phyloP scores from a whole-genome alignment of 2,888 invertebrate genomes.

The Temnothorax ravouxi region DNA sequence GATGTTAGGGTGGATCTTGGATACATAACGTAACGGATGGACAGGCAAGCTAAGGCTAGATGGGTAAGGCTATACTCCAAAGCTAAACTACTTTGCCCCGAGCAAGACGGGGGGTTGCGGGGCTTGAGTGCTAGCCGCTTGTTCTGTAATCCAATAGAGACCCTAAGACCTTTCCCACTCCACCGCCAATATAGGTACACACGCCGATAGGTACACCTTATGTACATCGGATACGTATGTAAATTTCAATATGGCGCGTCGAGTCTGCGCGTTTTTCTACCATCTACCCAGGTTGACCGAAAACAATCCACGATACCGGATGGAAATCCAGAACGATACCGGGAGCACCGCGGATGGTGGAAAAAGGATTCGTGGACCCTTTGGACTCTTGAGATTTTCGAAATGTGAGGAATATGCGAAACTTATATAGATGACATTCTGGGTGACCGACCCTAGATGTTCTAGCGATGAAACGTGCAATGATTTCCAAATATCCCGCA shows the following conservation, averaged over 20 bases:
- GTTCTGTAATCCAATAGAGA: slow-evolving; percentile 83
- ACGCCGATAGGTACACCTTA: slow-evolving; percentile 56
- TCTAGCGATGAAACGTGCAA: slow-evolving; percentile 35
- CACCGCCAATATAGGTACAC: slow-evolving; percentile 70
- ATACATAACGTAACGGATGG: slow-evolving; percentile 80
- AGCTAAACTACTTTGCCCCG: slow-evolving; percentile 80
- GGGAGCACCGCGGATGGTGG: neutral
- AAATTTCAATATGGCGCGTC: slow-evolving; percentile 78
- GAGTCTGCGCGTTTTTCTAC: slow-evolving; percentile 61
- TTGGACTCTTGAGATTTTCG: slow-evolving; percentile 18
- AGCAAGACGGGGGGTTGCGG: slow-evolving; percentile 74
- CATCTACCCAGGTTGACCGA: slow-evolving; percentile 27
- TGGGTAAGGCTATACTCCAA: slow-evolving; percentile 79
- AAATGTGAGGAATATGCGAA: slow-evolving; percentile 32
- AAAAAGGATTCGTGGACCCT: slow-evolving; percentile 19
- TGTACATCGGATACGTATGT: slow-evolving; percentile 71
- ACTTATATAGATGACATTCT: slow-evolving; percentile 30
- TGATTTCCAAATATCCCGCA: slow-evolving; percentile 42
- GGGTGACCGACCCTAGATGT: slow-evolving; percentile 8
- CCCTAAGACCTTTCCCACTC: slow-evolving; percentile 79
- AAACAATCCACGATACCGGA: slow-evolving; percentile 37
- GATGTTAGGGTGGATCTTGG: slow-evolving; percentile 74
- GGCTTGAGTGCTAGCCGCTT: slow-evolving; percentile 81
- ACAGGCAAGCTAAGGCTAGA: slow-evolving; percentile 79
- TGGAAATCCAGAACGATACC: neutral